These are phyloP conservation scores for Montifringilla adamsi DNA, from an alignment of 2,113 vertebrate species.

Conservation along the genomic window DNA sequence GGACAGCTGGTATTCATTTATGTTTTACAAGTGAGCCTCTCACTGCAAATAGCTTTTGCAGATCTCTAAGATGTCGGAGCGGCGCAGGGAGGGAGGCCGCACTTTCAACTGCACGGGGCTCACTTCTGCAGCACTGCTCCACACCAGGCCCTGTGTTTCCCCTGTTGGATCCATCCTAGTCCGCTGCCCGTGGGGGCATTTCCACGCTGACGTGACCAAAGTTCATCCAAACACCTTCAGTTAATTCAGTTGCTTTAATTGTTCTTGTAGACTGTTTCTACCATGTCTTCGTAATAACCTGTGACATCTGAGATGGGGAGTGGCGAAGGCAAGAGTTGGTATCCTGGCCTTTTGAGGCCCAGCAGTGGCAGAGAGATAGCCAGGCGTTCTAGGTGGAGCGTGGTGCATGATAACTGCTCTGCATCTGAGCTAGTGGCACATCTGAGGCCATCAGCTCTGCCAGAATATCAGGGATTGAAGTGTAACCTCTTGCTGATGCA, in stretches of 20 bases:
- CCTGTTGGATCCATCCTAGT: fast-evolving
- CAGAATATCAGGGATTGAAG: background rate
- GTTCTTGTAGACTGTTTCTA: background rate
- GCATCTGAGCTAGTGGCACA: background rate
- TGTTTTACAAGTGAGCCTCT: slow-evolving; percentile 75
- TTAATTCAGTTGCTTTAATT: background rate
- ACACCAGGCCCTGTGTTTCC: background rate
- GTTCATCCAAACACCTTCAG: background rate
- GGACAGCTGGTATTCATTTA: slow-evolving; percentile 77
- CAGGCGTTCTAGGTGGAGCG: fast-evolving
- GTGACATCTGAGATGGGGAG: background rate
- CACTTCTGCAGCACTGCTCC: background rate
- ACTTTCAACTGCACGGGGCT: background rate
- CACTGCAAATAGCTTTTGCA: slow-evolving; percentile 70
- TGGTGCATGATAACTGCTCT: background rate
- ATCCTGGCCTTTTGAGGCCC: background rate
- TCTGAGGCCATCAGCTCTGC: background rate
- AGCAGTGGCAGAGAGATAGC: background rate
- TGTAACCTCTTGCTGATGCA: background rate
- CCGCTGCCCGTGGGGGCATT: background rate
- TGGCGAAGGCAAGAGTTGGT: background rate
- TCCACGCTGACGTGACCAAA: background rate
- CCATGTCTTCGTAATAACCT: background rate
- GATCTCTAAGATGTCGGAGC: slow-evolving; percentile 53
- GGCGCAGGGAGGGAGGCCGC: background rate